Percentiles rank a stretch among this genome's conserved stretches.
phyloP scores from a whole-genome alignment of 37 sponge, comb jelly and placozoan species.

The Agelas oroides region DNA sequence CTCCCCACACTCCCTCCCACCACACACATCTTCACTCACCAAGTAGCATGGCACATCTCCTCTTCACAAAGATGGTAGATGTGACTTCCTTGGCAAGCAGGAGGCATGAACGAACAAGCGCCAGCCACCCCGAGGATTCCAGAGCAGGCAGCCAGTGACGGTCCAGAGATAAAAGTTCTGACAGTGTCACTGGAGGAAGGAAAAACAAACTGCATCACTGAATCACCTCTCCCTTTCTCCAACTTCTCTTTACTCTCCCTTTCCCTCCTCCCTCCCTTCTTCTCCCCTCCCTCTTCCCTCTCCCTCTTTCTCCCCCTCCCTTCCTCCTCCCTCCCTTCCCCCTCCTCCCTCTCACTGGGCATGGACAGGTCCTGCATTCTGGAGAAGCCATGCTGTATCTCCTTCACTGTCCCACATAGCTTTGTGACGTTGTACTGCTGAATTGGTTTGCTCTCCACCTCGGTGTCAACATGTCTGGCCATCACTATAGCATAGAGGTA shows the following conservation, averaged over 20 bases:
- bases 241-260: too few relatives aligned
- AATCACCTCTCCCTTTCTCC: too few relatives aligned
- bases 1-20: not conserved
- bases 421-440: slow-evolving; percentile 24
- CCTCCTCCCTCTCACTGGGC: slow-evolving; percentile 32
- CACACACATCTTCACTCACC: slow-evolving; percentile 37
- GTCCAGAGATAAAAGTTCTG: slow-evolving; percentile 49
- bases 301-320: too few relatives aligned
- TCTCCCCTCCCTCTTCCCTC: too few relatives aligned
- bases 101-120: slow-evolving; percentile 53
- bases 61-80: slow-evolving; percentile 26
- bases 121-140: slow-evolving; percentile 70
- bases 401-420: slow-evolving; percentile 57
- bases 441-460: slow-evolving; percentile 58
- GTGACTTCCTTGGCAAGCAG: slow-evolving; percentile 18
- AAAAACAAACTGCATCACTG: not conserved
- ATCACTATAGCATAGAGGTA: slow-evolving; percentile 64
- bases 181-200: slow-evolving; percentile 16
- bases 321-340: too few relatives aligned
- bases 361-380: slow-evolving; percentile 65
- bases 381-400: slow-evolving; percentile 43
- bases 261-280: too few relatives aligned
- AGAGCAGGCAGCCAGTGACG: slow-evolving; percentile 56
- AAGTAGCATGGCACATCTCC: slow-evolving; percentile 33
- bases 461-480: slow-evolving; percentile 57